A percentile compares a stretch with the other conserved stretches of the same genome.
These are phyloP conservation scores for Atlantisia rogersi DNA, from an alignment of 2,113 vertebrate species.

Conservation along the genomic window DNA sequence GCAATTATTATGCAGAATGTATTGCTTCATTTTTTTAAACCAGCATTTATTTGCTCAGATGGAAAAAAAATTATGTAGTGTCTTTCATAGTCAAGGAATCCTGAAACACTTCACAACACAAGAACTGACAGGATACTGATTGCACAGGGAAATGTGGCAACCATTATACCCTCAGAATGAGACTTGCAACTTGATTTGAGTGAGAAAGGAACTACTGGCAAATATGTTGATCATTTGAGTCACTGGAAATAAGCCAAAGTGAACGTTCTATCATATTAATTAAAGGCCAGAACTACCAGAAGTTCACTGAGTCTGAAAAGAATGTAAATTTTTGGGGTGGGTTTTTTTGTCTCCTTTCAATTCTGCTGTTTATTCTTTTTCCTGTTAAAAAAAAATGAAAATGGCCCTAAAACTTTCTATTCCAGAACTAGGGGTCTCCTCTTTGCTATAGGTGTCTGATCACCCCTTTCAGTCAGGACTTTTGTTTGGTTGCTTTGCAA, in stretches of 20 bases:
- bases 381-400: background rate
- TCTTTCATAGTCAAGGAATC: conserved; percentile 8
- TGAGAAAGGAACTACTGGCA: conserved; percentile 4
- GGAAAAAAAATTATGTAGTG: conserved; percentile 7
- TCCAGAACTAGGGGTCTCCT: background rate
- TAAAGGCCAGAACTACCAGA: background rate
- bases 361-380: background rate
- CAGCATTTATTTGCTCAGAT: conserved; percentile 26
- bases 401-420: background rate
- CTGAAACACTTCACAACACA: conserved; percentile 5
- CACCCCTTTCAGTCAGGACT: background rate
- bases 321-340: background rate
- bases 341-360: background rate
- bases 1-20: background rate
- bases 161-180: background rate
- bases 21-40: conserved; percentile 54
- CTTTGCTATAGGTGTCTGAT: background rate
- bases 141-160: conserved; percentile 42
- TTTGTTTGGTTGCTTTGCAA: background rate
- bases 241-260: conserved; percentile 23
- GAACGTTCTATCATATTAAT: background rate
- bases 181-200: conserved; percentile 22
- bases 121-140: conserved; percentile 8
- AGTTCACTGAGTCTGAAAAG: background rate
- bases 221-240: background rate